Evolutionary conservation across 2,113 vertebrate genomes (phyloP), one percentile per base, ranked within the genome.

Genomic region (Beaufortia kweichowensis): DNA sequence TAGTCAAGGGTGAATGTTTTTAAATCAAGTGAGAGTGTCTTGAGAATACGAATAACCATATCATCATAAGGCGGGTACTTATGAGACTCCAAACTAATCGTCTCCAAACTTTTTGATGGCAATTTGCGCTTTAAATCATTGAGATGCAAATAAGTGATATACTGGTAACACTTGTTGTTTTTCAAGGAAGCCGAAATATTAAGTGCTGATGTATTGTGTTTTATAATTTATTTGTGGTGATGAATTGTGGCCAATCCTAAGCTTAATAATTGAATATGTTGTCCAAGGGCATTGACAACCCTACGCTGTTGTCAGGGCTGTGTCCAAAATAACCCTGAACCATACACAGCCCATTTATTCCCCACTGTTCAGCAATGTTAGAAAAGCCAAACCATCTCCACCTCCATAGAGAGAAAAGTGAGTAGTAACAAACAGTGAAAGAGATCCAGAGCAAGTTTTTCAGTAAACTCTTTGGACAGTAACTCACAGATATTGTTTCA

Each of bases 261-360:
- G 24, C 35, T 28, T 6, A 41, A 65, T 65, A 14, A 46, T 66
- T 46, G 26, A 66, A 46, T 17, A 28, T 46, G 23, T 66, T 46
- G 15, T 26, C 39, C 39, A 66, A 66, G 63, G 39, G 26, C 23
- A 11, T 28, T 46, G 39, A 24, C 26, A 43, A 26, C 23, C 39
- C 9, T 65, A 8, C 23, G 63, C 24, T 46, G 39, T 35, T 23
- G n/a, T 64, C 61, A 64, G 31, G 31, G 33, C 33, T 65, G 17
- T 23, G 1, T 43, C 21, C 14, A 7, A 65, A 65, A 65, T 43
- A 43, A 67, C 64, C 64, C 64, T 67, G 64, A 67, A 28, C 41
- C 43, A 67, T 9, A 29, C 46, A 29, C 46, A 7, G 3, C 11
- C 28, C 21, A 17, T 67, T 67, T 67, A 6, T 29, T 67, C 24